Conservation (phyloP, 1,140 invertebrate genomes). For the Tachypleus tridentatus region DNA sequence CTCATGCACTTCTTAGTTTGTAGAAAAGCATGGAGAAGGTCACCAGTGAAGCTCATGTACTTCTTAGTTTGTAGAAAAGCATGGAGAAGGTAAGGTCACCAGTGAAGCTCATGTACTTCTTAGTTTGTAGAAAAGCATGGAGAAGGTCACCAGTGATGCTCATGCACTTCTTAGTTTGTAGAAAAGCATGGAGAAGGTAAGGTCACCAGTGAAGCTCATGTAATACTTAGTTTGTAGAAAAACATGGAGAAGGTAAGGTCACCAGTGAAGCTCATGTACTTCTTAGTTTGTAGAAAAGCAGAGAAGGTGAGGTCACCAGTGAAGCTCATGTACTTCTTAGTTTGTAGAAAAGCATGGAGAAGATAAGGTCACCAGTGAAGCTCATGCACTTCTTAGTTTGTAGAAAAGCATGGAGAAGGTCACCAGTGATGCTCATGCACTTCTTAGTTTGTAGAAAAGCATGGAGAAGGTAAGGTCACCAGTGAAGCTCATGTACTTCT, state of each 20-base stretch:
- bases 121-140: constrained; percentile 84
- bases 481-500: too few relatives aligned
- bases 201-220: too few relatives aligned
- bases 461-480: constrained; percentile 56
- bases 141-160: constrained; percentile 43
- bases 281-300: constrained; percentile 74
- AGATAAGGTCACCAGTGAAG: constrained; percentile 31
- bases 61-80: constrained; percentile 68
- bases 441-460: constrained; percentile 68
- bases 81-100: constrained; percentile 56
- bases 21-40: too few relatives aligned
- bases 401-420: constrained; percentile 83
- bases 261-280: too few relatives aligned
- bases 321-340: constrained; percentile 29
- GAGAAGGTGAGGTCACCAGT: constrained; percentile 47
- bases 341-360: constrained; percentile 89
- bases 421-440: too few relatives aligned
- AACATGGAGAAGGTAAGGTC: constrained; percentile 64
- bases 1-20: too few relatives aligned
- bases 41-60: too few relatives aligned
- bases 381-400: constrained; percentile 44
- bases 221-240: constrained; percentile 59
- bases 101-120: too few relatives aligned
- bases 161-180: constrained; percentile 48
- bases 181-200: constrained; percentile 79